These are phyloP conservation scores for Heliconius himera DNA, from an alignment of 1,140 invertebrate genomes.

Conservation along the genomic window DNA sequence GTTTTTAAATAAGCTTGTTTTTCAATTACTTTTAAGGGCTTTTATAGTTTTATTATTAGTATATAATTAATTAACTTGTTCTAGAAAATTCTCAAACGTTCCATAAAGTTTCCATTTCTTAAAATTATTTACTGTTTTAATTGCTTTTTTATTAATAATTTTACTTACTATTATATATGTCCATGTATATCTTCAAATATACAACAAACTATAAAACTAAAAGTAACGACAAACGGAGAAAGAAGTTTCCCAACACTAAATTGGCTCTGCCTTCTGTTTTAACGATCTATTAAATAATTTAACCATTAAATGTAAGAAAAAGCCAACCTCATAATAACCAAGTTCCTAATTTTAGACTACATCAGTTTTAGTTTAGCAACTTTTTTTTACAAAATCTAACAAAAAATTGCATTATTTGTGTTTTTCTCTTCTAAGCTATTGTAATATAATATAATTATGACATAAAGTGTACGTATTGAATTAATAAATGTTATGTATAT, in stretches of 20 bases:
- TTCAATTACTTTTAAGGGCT: too few relatives aligned
- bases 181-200: too few relatives aligned
- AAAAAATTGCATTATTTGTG: background rate
- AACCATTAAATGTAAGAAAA: background rate
- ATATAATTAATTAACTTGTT: too few relatives aligned
- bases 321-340: background rate
- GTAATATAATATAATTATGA: slow-evolving; percentile 2
- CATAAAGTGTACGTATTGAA: background rate
- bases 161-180: too few relatives aligned
- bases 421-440: slow-evolving; percentile 1
- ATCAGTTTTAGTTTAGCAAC: background rate
- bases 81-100: too few relatives aligned
- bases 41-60: too few relatives aligned
- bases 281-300: background rate
- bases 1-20: too few relatives aligned
- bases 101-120: too few relatives aligned
- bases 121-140: too few relatives aligned
- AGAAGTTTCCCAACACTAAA: background rate
- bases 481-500: slow-evolving; percentile 4
- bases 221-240: too few relatives aligned
- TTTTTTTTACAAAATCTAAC: slow-evolving; percentile 5
- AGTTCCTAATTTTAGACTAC: slow-evolving; percentile 12
- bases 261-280: background rate
- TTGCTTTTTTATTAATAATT: too few relatives aligned
- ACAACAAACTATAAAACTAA: too few relatives aligned